Evolutionary conservation across 2,888 invertebrate genomes (phyloP).

Genomic region (Sminthurides aquaticus): DNA sequence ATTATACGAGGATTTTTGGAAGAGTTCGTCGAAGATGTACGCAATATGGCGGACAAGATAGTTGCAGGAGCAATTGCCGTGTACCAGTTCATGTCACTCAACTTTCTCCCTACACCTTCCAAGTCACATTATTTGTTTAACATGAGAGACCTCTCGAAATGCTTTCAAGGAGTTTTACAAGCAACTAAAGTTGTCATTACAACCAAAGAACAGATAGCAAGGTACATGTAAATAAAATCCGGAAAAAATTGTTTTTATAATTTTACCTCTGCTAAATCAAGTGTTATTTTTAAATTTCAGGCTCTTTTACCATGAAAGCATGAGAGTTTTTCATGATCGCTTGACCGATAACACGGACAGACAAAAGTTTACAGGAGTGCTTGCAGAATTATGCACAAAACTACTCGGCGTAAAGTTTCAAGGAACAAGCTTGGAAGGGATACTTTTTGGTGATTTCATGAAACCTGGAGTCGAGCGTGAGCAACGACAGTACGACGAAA

Average conservation of each 20-base stretch:
- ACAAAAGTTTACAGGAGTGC: slow-evolving; percentile 65
- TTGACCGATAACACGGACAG: slow-evolving; percentile 75
- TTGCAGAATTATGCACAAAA: slow-evolving; percentile 60
- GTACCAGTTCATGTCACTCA: slow-evolving; percentile 68
- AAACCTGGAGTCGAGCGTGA: slow-evolving; percentile 63
- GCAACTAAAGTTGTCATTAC: slow-evolving; percentile 52
- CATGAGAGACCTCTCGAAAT: slow-evolving; percentile 80
- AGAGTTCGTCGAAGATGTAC: slow-evolving; percentile 65
- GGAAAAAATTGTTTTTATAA: background rate
- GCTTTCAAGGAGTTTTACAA: slow-evolving; percentile 80
- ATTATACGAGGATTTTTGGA: slow-evolving; percentile 68
- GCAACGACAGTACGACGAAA: slow-evolving; percentile 73
- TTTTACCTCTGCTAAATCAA: background rate
- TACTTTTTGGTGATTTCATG: slow-evolving; percentile 80
- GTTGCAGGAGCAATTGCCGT: slow-evolving; percentile 77
- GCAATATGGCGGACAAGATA: slow-evolving; percentile 60
- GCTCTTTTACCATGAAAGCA: slow-evolving; percentile 84
- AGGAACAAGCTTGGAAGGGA: slow-evolving; percentile 52
- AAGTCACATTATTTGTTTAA: slow-evolving; percentile 92
- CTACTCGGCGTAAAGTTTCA: slow-evolving; percentile 58
- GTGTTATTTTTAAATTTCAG: slow-evolving; percentile 49
- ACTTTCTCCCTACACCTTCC: slow-evolving; percentile 80
- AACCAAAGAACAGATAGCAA: slow-evolving; percentile 23
- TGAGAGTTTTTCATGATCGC: slow-evolving; percentile 85
- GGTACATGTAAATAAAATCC: background rate